These are phyloP conservation scores for Ceraclea dissimilis DNA, from an alignment of 2,888 invertebrate genomes.

Conservation along the genomic window DNA sequence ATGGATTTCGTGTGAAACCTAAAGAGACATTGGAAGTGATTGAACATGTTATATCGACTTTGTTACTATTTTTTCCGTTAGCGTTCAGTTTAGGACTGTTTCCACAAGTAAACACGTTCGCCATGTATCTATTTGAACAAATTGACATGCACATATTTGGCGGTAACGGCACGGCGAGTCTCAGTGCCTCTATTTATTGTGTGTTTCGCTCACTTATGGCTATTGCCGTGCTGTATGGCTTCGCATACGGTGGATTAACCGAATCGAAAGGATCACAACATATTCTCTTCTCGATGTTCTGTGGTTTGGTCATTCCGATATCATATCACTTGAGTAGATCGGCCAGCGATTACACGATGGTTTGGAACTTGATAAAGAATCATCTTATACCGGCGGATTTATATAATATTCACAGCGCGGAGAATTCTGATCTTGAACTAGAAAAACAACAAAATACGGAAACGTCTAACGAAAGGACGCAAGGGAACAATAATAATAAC, in stretches of 20 bases:
- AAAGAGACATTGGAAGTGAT: conserved; percentile 56
- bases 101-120: conserved; percentile 94
- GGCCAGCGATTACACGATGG: conserved; percentile 82
- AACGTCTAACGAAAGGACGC: conserved; percentile 36
- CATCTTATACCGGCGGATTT: conserved; percentile 73
- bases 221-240: conserved; percentile 74
- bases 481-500: too few relatives aligned
- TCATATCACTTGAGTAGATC: conserved; percentile 90
- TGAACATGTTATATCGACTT: conserved; percentile 67
- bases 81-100: conserved; percentile 93
- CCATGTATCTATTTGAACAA: conserved; percentile 95
- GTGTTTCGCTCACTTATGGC: conserved; percentile 73
- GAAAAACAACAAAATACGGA: conserved; percentile 38
- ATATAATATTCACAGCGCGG: conserved; percentile 54
- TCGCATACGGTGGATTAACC: conserved; percentile 78
- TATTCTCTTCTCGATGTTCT: conserved; percentile 90
- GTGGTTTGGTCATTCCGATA: conserved; percentile 78
- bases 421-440: conserved; percentile 33
- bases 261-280: conserved; percentile 83
- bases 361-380: conserved; percentile 81
- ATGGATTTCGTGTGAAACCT: conserved; percentile 43
- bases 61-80: conserved; percentile 85
- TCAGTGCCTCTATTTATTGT: conserved; percentile 77
- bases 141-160: conserved; percentile 85
- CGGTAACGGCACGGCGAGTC: conserved; percentile 78